Evolutionary conservation across 2,113 vertebrate species (phyloP), one percentile per base, ranked within the genome.

Genomic region (Ailuropoda melanoleuca): DNA sequence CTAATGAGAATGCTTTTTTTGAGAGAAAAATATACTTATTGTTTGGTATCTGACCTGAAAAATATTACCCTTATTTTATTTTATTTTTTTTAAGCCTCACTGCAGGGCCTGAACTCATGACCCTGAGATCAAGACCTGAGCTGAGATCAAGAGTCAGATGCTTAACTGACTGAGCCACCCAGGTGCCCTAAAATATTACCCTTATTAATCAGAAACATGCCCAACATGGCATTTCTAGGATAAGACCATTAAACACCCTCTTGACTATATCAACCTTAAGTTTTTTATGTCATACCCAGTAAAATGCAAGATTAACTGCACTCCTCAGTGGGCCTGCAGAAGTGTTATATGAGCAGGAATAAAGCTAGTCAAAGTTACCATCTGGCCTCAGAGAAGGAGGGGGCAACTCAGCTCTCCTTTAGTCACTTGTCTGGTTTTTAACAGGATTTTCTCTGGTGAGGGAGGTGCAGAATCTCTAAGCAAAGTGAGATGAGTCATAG

Each of bases 21-120:
- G 24, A 92, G 48, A 75, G 43, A 90, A 75, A 95, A 95, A 53
- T 86, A 9, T 18, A 88, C 58, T 85, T 90, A 37, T 37, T 88
- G n/a, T 31, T 91, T 93, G 37, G 39, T 23, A 72, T 78, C 15
- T 88, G 82, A 95, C 48, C n/a, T 77, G 26, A 95, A 97, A 97
- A 93, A 43, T 60, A 75, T 46, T 88, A 62, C 26, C 19, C 60
- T 60, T 60, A 62, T 62, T 26, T 60, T 60, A 60, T 60, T 60
- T 58, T 23, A 56, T 56, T 50, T 53, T 50, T 53, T 56, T 56
- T 62, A 62, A 62, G 60, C 26, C 23, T 8, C 56, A 23, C 2
- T 56, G 19, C 7, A 8, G 56, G 56, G 19, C 19, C 58, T 62
- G 58, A 62, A 62, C 58, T 62, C 58, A 62, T 26, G 24, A 62